A percentile compares a stretch with the other conserved stretches of the same genome.
phyloP scores from a whole-genome alignment of 1,140 invertebrate species.

The Drosophila willistoni region DNA sequence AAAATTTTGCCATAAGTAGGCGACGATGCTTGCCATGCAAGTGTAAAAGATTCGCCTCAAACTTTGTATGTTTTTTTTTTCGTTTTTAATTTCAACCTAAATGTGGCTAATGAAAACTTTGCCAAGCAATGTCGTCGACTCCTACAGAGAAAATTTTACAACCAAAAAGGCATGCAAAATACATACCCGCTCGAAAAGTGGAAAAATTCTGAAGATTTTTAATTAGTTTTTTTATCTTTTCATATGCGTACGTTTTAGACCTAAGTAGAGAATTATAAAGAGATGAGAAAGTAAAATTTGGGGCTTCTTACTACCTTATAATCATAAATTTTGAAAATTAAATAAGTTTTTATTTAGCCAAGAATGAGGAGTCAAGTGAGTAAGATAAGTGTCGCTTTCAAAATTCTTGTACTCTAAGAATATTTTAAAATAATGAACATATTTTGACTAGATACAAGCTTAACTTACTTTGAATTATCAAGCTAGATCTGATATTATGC shows the following conservation, averaged over 20 bases:
- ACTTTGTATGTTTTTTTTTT: constrained; percentile 24
- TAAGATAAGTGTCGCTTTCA: too few species aligned
- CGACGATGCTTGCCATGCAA: constrained; percentile 69
- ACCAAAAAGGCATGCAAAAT: constrained; percentile 24
- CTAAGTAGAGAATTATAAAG: constrained; percentile 8
- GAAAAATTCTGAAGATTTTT: constrained; percentile 49
- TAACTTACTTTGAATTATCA: too few species aligned
- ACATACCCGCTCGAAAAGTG: constrained; percentile 31
- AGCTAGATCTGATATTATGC: too few species aligned
- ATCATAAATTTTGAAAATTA: too few species aligned
- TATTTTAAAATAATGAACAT: too few species aligned
- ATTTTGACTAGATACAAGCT: too few species aligned
- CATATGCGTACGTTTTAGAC: neutral
- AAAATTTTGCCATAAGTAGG: constrained; percentile 70
- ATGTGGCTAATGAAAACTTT: constrained; percentile 69
- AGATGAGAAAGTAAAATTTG: neutral
- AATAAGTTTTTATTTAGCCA: too few species aligned
- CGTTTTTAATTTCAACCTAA: constrained; percentile 18
- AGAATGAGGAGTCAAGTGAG: too few species aligned
- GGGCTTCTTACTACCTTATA: too few species aligned
- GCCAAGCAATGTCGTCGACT: constrained; percentile 31
- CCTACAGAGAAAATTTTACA: constrained; percentile 31
- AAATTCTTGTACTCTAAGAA: too few species aligned
- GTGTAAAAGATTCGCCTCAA: constrained; percentile 66
- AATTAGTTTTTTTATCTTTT: constrained; percentile 44